Evolutionary conservation across 2,888 invertebrate species (phyloP).

Genomic region (Drosophila percnosoma): DNA sequence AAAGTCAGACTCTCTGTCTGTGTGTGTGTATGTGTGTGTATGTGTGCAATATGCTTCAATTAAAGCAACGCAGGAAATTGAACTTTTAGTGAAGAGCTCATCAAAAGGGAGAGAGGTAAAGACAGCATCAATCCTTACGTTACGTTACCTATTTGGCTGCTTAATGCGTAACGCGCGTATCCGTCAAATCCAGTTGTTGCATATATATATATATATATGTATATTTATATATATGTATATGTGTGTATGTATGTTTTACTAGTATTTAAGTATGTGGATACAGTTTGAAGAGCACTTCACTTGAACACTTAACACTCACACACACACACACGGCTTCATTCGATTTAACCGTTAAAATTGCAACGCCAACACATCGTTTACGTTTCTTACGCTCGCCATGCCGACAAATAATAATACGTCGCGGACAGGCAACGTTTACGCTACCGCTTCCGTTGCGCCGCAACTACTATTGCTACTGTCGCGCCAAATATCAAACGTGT

Average conservation of each 20-base stretch:
- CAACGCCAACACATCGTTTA: slow-evolving; percentile 27
- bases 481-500: slow-evolving; percentile 82
- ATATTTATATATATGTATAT: not conserved
- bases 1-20: slow-evolving; percentile 30
- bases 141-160: slow-evolving; percentile 66
- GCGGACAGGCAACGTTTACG: slow-evolving; percentile 21
- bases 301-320: slow-evolving; percentile 43
- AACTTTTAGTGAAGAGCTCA: slow-evolving; percentile 67
- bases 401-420: slow-evolving; percentile 23
- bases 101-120: not conserved
- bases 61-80: slow-evolving; percentile 79
- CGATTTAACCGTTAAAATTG: slow-evolving; percentile 36
- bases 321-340: slow-evolving; percentile 13
- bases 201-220: slow-evolving; percentile 33
- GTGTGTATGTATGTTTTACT: slow-evolving; percentile 1
- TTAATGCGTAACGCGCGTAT: slow-evolving; percentile 60
- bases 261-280: slow-evolving; percentile 30
- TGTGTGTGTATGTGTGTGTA: not conserved
- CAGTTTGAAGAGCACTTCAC: slow-evolving; percentile 66
- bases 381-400: slow-evolving; percentile 48
- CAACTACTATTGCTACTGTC: slow-evolving; percentile 35
- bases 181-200: slow-evolving; percentile 76
- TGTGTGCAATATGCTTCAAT: slow-evolving; percentile 75
- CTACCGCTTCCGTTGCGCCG: slow-evolving; percentile 21
- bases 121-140: slow-evolving; percentile 44